Base-by-base conservation (phyloP, 2,888 invertebrate species). In the Colostygia pectinataria region DNA sequence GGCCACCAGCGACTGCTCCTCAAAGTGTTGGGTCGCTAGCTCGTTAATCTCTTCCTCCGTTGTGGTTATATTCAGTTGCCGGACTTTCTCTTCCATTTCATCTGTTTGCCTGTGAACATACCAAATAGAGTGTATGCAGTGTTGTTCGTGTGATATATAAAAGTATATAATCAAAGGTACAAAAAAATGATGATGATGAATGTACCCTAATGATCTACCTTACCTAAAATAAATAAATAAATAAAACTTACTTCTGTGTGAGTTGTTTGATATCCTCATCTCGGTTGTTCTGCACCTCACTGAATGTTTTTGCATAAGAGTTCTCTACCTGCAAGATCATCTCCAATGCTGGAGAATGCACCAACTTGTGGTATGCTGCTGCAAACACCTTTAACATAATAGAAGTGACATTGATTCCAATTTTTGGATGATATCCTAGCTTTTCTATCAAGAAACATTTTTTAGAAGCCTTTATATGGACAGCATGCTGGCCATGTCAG, bases 311-410 rank as follows among this genome's bases (percentile, higher is more conserved):
- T 0, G 98, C 96, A 78, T 97, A 97, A 8, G 94, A 93, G 69
- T 97, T 95, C 79, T 98, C 98, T 24, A 96, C 93, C 68, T 96
- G 95, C 12, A 98, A 90, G 72, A 98, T 95, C 0, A 96, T 95
- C 72, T 97, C 96, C 14, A 98, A 83, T 0, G 96, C 96, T 0
- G 96, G 95, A 0, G 97, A 97, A 77, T 97, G 97, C 1, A 97
- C 95, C 37, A 94, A 66, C 68, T 92, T 91, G 75, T 97, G 96
- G 78, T 97, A 97, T 13, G 96, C 96, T 2, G 94, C 94, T 1
- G 96, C 95, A 86, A 97, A 96, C 27, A 95, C 91, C 80, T 63
- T 42, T 10, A 20, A 38, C n/a, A n/a, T n/a, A n/a, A n/a, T n/a
- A n/a, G n/a, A n/a, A n/a, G n/a, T n/a, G n/a, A n/a, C n/a, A n/a